Conservation (phyloP, 1,140 invertebrate species). For the Chironomus tepperi region DNA sequence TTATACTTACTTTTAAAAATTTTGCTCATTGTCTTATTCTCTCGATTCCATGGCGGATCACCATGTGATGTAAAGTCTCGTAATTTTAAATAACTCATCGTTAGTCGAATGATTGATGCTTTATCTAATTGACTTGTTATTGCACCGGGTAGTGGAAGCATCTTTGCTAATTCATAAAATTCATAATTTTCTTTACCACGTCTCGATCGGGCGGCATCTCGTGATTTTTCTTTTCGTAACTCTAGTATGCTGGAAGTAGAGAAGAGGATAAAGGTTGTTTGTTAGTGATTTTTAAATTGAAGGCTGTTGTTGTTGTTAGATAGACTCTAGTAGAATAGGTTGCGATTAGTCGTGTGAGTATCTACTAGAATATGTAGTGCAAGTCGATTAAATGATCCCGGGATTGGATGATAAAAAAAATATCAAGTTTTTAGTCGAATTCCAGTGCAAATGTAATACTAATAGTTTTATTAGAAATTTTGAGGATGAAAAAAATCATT, state of each 20-base stretch:
- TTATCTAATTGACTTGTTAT: conserved; percentile 98
- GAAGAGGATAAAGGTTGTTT: neutral
- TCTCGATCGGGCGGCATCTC: conserved; percentile 88
- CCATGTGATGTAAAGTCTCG: conserved; percentile 91
- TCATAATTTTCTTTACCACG: conserved; percentile 97
- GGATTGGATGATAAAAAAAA: too few species aligned
- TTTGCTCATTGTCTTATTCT: conserved; percentile 65
- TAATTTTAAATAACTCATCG: conserved; percentile 94
- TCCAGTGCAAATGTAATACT: too few species aligned
- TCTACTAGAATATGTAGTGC: too few species aligned
- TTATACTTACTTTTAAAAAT: conserved; percentile 68
- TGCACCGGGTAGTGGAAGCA: conserved; percentile 90
- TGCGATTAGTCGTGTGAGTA: too few species aligned
- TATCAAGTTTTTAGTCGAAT: too few species aligned
- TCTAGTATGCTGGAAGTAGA: conserved; percentile 80
- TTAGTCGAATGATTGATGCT: conserved; percentile 95
- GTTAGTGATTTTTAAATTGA: neutral
- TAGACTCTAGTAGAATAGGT: too few species aligned
- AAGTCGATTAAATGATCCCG: too few species aligned
- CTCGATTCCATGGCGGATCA: conserved; percentile 86
- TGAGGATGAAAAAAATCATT: too few species aligned
- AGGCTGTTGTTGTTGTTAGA: too few species aligned
- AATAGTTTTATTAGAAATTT: too few species aligned
- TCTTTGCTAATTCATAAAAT: conserved; percentile 96
- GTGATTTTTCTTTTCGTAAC: conserved; percentile 91